Conservation (phyloP, 2,888 invertebrate species). For the Rhopalosiphum nymphaeae region DNA sequence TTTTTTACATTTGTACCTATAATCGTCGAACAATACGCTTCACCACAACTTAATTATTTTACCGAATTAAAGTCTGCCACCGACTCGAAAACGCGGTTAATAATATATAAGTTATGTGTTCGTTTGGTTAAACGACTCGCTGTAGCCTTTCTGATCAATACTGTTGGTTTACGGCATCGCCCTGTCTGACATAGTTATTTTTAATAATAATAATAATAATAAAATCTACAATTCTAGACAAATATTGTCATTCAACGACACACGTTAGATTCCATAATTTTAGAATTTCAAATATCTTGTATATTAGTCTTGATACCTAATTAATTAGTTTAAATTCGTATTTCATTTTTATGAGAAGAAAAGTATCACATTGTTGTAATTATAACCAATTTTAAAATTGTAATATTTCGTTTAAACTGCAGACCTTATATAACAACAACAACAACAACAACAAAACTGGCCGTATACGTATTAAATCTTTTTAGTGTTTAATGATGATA, state of each 20-base stretch:
- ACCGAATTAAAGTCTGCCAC: neutral
- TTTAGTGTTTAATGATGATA: neutral
- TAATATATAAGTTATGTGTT: neutral
- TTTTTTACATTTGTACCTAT: neutral
- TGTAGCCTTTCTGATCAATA: conserved; percentile 33
- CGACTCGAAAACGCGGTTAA: neutral
- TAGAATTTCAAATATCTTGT: neutral
- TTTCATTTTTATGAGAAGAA: neutral
- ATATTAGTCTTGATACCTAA: too few species aligned
- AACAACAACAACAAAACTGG: neutral
- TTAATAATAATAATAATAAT: neutral
- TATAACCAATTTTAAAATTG: neutral
- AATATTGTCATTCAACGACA: neutral
- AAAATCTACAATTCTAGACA: neutral
- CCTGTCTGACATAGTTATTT: neutral
- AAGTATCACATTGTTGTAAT: neutral
- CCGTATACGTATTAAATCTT: neutral
- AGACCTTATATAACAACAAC: neutral
- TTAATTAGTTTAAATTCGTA: neutral
- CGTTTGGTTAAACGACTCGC: neutral
- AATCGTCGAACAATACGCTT: neutral
- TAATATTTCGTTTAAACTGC: neutral
- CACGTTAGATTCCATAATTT: neutral
- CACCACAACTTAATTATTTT: neutral
- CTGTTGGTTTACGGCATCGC: neutral